Evolutionary conservation across 2,113 vertebrate genomes (phyloP).

Genomic region (Xenopus laevis): DNA sequence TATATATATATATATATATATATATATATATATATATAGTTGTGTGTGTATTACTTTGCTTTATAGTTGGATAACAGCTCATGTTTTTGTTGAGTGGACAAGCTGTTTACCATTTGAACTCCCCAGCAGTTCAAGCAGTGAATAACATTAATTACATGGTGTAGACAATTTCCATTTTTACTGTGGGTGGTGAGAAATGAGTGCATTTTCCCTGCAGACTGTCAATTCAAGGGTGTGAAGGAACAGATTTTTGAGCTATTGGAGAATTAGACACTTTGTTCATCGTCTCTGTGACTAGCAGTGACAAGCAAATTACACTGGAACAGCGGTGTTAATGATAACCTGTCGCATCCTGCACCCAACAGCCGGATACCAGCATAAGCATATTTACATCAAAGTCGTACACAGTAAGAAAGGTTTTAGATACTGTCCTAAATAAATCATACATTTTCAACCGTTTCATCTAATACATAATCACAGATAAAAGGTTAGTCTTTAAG

Average conservation of each 20-base stretch:
- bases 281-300: neutral
- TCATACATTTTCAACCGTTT: too few species aligned
- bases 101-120: constrained; percentile 9
- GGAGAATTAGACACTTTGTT: neutral
- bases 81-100: too few species aligned
- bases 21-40: too few species aligned
- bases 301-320: neutral
- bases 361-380: neutral
- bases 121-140: neutral
- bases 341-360: neutral
- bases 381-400: neutral
- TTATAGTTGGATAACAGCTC: neutral
- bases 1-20: too few species aligned
- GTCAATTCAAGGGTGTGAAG: neutral
- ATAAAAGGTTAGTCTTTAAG: too few species aligned
- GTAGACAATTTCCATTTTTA: constrained; percentile 12
- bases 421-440: neutral
- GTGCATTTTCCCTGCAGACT: neutral
- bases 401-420: neutral
- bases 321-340: constrained; percentile 1
- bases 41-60: too few species aligned
- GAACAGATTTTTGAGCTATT: constrained; percentile 1
- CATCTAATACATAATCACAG: too few species aligned
- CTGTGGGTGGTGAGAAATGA: constrained; percentile 14
- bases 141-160: neutral